phyloP scores from a whole-genome alignment of 2,888 invertebrate genomes.

The Hesperia comma region DNA sequence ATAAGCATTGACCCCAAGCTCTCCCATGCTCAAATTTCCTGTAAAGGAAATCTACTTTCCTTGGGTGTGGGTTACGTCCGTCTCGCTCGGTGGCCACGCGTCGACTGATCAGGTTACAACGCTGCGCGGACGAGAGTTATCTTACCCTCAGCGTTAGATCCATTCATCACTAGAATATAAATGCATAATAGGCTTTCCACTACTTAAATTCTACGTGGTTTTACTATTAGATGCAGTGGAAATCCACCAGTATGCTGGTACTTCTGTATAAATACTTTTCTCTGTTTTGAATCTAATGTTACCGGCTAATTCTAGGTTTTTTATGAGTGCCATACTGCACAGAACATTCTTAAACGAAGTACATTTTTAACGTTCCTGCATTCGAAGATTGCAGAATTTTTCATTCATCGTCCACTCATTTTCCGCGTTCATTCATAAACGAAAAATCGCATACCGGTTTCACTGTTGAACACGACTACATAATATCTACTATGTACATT shows the following conservation, averaged over 20 bases:
- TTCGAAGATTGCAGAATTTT: background rate
- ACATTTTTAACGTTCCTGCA: background rate
- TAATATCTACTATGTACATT: background rate
- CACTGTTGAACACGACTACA: constrained; percentile 16
- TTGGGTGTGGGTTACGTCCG: constrained; percentile 62
- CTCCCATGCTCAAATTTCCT: constrained; percentile 45
- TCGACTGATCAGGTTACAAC: constrained; percentile 63
- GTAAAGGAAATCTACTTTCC: constrained; percentile 67
- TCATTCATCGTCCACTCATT: constrained; percentile 9
- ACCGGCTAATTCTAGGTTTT: too few species aligned
- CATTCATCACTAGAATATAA: background rate
- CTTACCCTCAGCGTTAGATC: background rate
- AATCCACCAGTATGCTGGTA: too few species aligned
- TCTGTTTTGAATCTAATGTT: too few species aligned
- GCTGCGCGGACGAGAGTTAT: constrained; percentile 23
- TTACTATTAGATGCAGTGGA: too few species aligned
- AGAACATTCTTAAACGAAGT: background rate
- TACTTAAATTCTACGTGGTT: too few species aligned
- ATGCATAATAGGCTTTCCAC: too few species aligned
- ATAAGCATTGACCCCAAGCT: constrained; percentile 29
- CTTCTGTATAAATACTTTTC: too few species aligned
- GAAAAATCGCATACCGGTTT: constrained; percentile 25
- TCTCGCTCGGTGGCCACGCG: constrained; percentile 59
- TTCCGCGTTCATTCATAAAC: constrained; percentile 32
- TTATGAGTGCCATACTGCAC: background rate